Evolutionary conservation across 2,888 invertebrate genomes (phyloP).

Genomic region (Drosophila mettleri): DNA sequence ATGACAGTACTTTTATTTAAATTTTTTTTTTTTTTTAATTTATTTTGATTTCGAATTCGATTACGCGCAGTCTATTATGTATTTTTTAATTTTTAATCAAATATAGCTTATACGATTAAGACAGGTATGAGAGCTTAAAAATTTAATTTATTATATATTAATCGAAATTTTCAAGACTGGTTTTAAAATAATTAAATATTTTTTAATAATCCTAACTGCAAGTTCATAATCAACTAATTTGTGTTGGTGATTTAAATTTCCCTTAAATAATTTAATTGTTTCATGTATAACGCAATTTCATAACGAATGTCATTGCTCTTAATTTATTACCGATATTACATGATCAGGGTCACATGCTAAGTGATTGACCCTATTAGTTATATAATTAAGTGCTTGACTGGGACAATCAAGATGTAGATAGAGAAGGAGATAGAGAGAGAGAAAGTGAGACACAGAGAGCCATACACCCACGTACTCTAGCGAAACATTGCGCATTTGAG

Average conservation of each 20-base stretch:
- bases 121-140: no score
- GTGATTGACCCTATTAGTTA: constrained; percentile 3
- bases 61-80: background rate
- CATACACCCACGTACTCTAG: background rate
- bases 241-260: background rate
- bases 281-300: background rate
- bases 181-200: no score
- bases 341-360: constrained; percentile 24
- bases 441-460: background rate
- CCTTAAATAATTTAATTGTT: background rate
- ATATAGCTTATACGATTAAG: no score
- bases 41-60: no score
- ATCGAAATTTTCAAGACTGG: no score
- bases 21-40: no score
- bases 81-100: background rate
- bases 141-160: no score
- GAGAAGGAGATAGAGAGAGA: no score
- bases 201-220: no score
- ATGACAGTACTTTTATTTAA: background rate
- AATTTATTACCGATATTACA: constrained; percentile 32
- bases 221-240: background rate
- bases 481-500: constrained; percentile 22
- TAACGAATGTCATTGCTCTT: constrained; percentile 11
- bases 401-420: no score
- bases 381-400: constrained; percentile 18